Conservation (phyloP, 1,140 invertebrate species). For the Tetraneura akinire region DNA sequence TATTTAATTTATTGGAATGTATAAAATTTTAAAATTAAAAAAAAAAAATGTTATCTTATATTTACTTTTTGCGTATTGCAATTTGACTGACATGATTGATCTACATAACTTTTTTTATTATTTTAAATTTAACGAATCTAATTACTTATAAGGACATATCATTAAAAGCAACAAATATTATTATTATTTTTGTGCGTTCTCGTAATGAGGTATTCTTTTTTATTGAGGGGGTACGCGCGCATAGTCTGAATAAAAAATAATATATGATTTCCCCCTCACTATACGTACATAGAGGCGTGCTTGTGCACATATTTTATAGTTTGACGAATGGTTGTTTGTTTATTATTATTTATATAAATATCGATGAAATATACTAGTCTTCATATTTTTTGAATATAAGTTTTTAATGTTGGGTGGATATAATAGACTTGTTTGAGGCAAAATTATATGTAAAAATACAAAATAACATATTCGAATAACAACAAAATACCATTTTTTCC, state of each 20-base stretch:
- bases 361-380: conserved; percentile 35
- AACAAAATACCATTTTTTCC: background rate
- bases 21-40: background rate
- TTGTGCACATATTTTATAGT: background rate
- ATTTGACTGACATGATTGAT: conserved; percentile 49
- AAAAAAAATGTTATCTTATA: conserved; percentile 28
- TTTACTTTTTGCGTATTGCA: conserved; percentile 47
- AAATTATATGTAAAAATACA: conserved; percentile 15
- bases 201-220: conserved; percentile 4
- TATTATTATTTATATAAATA: conserved; percentile 38
- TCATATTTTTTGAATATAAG: conserved; percentile 16
- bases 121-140: conserved; percentile 46
- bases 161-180: conserved; percentile 31
- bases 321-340: conserved; percentile 39
- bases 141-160: conserved; percentile 49
- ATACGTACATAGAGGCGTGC: background rate
- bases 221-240: background rate
- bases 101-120: conserved; percentile 39
- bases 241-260: conserved; percentile 3
- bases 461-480: background rate
- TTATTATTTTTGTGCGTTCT: conserved; percentile 14
- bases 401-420: conserved; percentile 20
- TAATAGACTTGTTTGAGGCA: conserved; percentile 9
- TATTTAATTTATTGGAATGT: conserved; percentile 35
- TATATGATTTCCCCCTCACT: background rate